Evolutionary conservation across 1,140 invertebrate species (phyloP).

Genomic region (Papilio glaucus): DNA sequence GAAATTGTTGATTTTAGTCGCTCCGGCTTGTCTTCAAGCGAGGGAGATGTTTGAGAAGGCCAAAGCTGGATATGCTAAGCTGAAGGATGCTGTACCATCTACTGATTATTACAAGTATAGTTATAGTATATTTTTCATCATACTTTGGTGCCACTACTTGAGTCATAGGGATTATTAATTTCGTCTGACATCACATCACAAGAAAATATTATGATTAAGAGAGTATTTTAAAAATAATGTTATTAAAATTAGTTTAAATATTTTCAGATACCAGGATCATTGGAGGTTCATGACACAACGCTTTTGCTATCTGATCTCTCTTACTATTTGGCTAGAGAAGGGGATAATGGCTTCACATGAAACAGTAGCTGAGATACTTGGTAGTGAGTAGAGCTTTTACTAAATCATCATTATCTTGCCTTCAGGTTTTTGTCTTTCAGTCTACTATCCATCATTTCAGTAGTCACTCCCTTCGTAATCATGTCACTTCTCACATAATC

Average conservation of each 20-base stretch:
- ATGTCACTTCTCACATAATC: too few species aligned
- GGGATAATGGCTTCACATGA: conserved; percentile 89
- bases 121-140: too few species aligned
- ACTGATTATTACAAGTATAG: conserved; percentile 74
- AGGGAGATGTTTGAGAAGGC: conserved; percentile 67
- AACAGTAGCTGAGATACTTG: conserved; percentile 91
- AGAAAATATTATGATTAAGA: too few species aligned
- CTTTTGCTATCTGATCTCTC: conserved; percentile 89
- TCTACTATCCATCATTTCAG: too few species aligned
- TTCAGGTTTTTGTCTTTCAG: too few species aligned
- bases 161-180: too few species aligned
- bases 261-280: conserved; percentile 90
- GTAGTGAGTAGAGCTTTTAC: conserved; percentile 85
- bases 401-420: conserved; percentile 12
- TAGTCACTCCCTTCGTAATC: too few species aligned
- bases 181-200: too few species aligned
- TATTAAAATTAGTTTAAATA: conserved; percentile 18
- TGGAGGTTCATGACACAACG: conserved; percentile 93
- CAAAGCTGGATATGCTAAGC: conserved; percentile 55
- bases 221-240: too few species aligned
- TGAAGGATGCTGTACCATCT: conserved; percentile 62
- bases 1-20: conserved; percentile 51
- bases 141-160: too few species aligned
- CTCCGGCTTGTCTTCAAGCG: conserved; percentile 59
- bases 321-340: conserved; percentile 91